Evolutionary conservation across 2,113 vertebrate species (phyloP).

Genomic region (Candoia aspera): DNA sequence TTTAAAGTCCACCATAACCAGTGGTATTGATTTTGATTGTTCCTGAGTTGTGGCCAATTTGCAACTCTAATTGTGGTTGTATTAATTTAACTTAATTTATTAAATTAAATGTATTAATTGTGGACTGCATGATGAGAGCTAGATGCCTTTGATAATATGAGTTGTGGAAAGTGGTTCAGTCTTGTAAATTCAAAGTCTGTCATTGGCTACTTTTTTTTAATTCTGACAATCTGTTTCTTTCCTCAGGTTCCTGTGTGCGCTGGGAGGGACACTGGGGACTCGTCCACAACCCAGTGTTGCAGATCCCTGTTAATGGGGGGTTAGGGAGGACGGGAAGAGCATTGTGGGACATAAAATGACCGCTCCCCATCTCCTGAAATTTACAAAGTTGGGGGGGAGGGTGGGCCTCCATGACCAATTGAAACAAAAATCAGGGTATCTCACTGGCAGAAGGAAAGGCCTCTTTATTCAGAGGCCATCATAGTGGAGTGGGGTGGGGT

Average conservation of each 20-base stretch:
- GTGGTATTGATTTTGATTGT: background rate
- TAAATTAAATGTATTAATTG: background rate
- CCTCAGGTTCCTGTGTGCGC: conserved; percentile 79
- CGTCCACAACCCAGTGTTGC: conserved; percentile 87
- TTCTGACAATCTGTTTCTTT: conserved; percentile 13
- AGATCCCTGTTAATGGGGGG: conserved; percentile 86
- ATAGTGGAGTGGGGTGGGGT: conserved; percentile 61
- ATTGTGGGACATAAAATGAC: conserved; percentile 67
- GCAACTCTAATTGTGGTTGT: background rate
- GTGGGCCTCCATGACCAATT: conserved; percentile 62
- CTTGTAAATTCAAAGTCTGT: background rate
- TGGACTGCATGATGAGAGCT: background rate
- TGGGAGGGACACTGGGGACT: conserved; percentile 84
- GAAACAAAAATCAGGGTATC: conserved; percentile 64
- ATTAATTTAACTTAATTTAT: background rate
- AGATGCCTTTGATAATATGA: background rate
- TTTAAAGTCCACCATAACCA: background rate
- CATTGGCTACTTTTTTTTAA: background rate
- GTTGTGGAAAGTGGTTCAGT: too few relatives aligned
- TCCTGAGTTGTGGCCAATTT: background rate
- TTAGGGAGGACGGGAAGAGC: conserved; percentile 85
- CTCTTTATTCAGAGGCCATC: conserved; percentile 42
- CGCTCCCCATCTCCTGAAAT: conserved; percentile 57
- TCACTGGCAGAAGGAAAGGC: conserved; percentile 51
- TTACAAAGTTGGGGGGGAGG: conserved; percentile 50